Base-by-base conservation (phyloP, 2,888 invertebrate genomes). In the Phaonia tiefii region DNA sequence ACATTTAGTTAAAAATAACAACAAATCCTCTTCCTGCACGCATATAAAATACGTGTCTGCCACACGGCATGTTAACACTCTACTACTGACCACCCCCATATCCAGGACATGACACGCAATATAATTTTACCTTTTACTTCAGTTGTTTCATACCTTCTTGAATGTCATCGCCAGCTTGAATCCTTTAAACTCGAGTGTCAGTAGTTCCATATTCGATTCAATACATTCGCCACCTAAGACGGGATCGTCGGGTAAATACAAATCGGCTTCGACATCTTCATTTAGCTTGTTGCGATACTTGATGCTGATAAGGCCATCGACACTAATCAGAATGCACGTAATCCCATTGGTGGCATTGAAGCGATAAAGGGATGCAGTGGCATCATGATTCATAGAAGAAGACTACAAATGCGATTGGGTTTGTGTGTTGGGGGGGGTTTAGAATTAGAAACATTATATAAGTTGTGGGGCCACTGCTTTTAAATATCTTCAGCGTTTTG, bases 151-250 rank as follows among this genome's bases (percentile, higher is more conserved):
- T 90, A 96, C 96, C 94, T 97, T 97, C 77, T 94, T 94, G 87
- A 97, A 97, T 83, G 93, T 93, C 92, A 95, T 95, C 71, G 93
- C 93, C 51, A 97, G 91, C 0, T 93, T 92, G 87, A 96, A 96
- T 54, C 94, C 95, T 78, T 94, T 93, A 93, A 96, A 97, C 7
- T 93, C 93, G 69, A 97, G 91, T 63, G 93, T 92, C 87, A 97
- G 92, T 2, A 93, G 93, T 46, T 95, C 95, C 22, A 92, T 91
- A 85, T 96, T 96, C 42, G 95, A 95, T 82, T 94, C 93, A 77
- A 94, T 94, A 88, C 96, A 96, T 83, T 94, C 93, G 0, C 96
- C 96, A 0, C 93, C 93, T 0, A 96, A 93, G 65, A 92, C 92
- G 0, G 95, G 95, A 84, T 94, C 93, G 84, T 94, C 94, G 0